These are phyloP conservation scores for Drosophila nigromelanica DNA, from an alignment of 1,140 invertebrate genomes.

Conservation along the genomic window DNA sequence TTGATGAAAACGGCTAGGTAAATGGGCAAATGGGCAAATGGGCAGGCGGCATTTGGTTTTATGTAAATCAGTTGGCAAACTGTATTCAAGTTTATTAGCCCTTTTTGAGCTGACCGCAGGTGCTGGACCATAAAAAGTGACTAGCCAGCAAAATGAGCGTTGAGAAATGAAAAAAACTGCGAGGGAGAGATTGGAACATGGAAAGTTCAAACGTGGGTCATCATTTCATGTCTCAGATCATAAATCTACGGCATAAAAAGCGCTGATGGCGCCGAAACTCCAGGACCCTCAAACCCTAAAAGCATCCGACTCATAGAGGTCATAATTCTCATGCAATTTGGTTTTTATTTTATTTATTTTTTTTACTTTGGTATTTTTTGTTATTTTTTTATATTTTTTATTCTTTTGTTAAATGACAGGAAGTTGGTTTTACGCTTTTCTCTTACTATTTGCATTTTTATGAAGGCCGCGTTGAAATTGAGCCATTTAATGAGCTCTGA, in stretches of 20 bases:
- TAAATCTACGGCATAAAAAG: slow-evolving; percentile 76
- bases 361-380: slow-evolving; percentile 13
- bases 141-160: slow-evolving; percentile 53
- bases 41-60: slow-evolving; percentile 58
- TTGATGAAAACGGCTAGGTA: slow-evolving; percentile 60
- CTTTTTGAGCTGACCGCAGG: slow-evolving; percentile 66
- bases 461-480: slow-evolving; percentile 55
- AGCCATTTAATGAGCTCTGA: slow-evolving; percentile 68
- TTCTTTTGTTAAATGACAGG: slow-evolving; percentile 57
- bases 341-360: slow-evolving; percentile 29
- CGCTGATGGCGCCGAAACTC: slow-evolving; percentile 56
- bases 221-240: slow-evolving; percentile 77
- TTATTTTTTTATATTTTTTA: slow-evolving; percentile 18
- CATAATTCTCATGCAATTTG: slow-evolving; percentile 74
- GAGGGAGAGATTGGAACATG: slow-evolving; percentile 28
- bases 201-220: slow-evolving; percentile 57
- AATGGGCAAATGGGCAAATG: neutral
- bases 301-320: slow-evolving; percentile 59
- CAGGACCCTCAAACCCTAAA: slow-evolving; percentile 15
- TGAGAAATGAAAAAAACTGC: neutral
- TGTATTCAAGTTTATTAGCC: slow-evolving; percentile 70
- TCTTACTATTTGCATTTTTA: slow-evolving; percentile 77
- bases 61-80: slow-evolving; percentile 67
- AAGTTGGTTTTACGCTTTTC: slow-evolving; percentile 54
- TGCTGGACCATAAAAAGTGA: slow-evolving; percentile 76